Evolutionary conservation across 2,888 invertebrate genomes (phyloP), one percentile per base, ranked within the genome.

Genomic region (Cremastinae sp.): DNA sequence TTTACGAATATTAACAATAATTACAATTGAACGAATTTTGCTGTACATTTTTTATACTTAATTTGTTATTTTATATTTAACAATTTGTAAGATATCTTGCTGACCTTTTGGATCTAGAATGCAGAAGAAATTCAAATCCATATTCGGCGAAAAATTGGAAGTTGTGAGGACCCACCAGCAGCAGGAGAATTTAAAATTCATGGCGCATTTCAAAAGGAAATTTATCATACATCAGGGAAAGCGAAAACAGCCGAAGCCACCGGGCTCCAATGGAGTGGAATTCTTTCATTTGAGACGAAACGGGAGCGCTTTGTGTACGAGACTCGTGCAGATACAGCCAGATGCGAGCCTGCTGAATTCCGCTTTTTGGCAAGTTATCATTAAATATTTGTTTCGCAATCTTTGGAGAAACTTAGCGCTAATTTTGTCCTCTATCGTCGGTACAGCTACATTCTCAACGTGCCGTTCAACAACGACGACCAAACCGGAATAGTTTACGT

Each of bases 131-230:
- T 97, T 98, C 89, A 96, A 97, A 88, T 92, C 94, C 0, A 91
- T 97, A 82, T 97, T 97, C 85, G 94, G 95, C 10, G 96, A 97
- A 86, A 96, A 97, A 86, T 90, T 97, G 82, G 99, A 99, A 90
- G 98, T 98, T 0, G 96, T 99, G 0, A 92, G 98, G 59, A 98
- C 98, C 10, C 97, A 98, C 88, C 99, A 98, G 90, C 99, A 99
- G 89, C 99, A 99, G 90, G 99, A 99, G 90, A 98, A 98, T 90
- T 93, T 98, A 78, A 99, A 98, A 90, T 99, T 99, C 87, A 94
- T 99, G 93, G 96, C 99, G 1, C 99, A 99, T 90, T 99, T 99
- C 90, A 96, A 97, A 85, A 91, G 95, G 74, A 95, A 97, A 88
- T 98, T 99, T 91, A 94, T 99, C 45, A 98, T 99, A 74, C 95